These are phyloP conservation scores for Siphlonurus alternatus DNA, from an alignment of 2,888 invertebrate genomes.

Conservation along the genomic window DNA sequence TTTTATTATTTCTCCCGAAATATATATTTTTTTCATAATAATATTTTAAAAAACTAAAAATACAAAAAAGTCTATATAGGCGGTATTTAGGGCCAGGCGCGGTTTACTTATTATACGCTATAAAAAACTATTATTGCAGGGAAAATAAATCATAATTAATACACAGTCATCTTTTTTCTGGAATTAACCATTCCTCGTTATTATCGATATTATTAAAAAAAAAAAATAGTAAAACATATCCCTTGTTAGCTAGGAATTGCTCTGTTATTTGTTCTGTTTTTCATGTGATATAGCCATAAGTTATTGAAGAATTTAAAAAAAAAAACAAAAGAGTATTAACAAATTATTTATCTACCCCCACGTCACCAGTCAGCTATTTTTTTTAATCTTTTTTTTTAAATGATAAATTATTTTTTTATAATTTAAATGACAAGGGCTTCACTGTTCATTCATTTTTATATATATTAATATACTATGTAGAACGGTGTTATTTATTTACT, in stretches of 20 bases:
- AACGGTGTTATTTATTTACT: neutral
- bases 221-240: slow-evolving; percentile 14
- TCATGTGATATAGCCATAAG: slow-evolving; percentile 17
- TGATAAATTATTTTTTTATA: neutral
- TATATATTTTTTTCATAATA: neutral
- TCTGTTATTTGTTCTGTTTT: slow-evolving; percentile 16
- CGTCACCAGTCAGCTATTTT: neutral
- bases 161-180: neutral
- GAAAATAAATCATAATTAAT: slow-evolving; percentile 6
- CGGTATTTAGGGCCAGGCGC: neutral
- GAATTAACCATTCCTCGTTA: slow-evolving; percentile 13
- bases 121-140: slow-evolving; percentile 7
- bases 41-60: neutral
- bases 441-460: too few species aligned
- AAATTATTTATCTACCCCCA: slow-evolving; percentile 10
- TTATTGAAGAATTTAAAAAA: slow-evolving; percentile 13
- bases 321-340: slow-evolving; percentile 10
- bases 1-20: neutral
- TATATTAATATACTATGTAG: too few species aligned
- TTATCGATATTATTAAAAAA: slow-evolving; percentile 9
- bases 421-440: neutral
- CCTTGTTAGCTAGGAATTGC: slow-evolving; percentile 14
- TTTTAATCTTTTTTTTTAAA: neutral
- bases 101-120: neutral
- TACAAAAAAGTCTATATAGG: neutral